Conservation (phyloP, 1,140 invertebrate genomes). For the Sinella curviseta region DNA sequence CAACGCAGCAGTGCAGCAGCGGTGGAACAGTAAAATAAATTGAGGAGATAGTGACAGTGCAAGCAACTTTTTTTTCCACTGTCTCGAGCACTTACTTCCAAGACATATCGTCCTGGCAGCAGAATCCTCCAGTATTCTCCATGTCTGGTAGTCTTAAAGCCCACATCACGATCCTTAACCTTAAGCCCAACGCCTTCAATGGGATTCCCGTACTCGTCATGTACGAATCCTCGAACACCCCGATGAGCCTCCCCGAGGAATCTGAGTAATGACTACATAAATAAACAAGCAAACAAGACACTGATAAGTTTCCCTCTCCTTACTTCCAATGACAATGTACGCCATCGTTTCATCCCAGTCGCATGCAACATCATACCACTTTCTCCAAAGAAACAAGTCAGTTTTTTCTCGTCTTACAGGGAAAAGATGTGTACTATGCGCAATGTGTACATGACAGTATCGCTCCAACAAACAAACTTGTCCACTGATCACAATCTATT, state of each 20-base stretch:
- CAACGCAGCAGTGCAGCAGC: too few species aligned
- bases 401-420: too few species aligned
- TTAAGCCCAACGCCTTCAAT: slow-evolving; percentile 80
- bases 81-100: slow-evolving; percentile 78
- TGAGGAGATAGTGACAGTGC: neutral
- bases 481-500: too few species aligned
- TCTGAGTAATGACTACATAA: slow-evolving; percentile 72
- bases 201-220: slow-evolving; percentile 76
- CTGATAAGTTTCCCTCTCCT: slow-evolving; percentile 13
- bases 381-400: too few species aligned
- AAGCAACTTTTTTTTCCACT: too few species aligned
- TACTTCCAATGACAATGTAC: neutral
- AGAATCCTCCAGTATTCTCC: slow-evolving; percentile 92
- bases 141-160: slow-evolving; percentile 83
- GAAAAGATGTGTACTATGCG: too few species aligned
- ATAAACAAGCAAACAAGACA: slow-evolving; percentile 34
- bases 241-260: slow-evolving; percentile 85
- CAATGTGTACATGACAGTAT: too few species aligned
- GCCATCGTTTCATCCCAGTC: neutral
- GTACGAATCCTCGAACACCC: slow-evolving; percentile 79
- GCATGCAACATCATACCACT: neutral
- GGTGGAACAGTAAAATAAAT: neutral
- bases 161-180: slow-evolving; percentile 81
- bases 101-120: slow-evolving; percentile 76
- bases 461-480: too few species aligned